Evolutionary conservation across 2,797 vertebrate species (phyloP), one percentile per base, ranked within the genome.

Genomic region (Eulemur albifrons): DNA sequence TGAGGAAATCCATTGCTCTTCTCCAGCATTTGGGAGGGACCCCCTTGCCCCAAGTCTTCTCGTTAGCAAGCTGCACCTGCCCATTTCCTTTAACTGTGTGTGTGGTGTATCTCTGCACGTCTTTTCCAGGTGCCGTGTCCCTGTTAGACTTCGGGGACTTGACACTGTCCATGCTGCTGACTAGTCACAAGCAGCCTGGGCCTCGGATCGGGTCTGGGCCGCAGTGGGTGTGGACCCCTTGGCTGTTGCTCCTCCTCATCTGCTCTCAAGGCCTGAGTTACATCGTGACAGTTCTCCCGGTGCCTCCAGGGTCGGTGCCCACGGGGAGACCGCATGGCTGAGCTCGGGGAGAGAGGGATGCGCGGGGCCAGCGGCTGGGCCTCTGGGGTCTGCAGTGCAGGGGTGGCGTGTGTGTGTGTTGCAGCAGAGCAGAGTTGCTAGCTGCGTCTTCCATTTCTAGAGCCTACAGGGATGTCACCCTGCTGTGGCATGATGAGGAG

Each of bases 1-100:
- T 72, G 57, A 95, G 61, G 67, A 79, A 90, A 79, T 90, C 43
- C 65, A 59, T 52, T 75, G 82, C 72, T 21, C 82, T 79, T 67
- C 59, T 89, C 83, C 43, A 93, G 79, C 82, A 91, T 93, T 94
- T 79, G 76, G 65, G 70, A 87, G 57, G 86, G 20, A 50, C 40
- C 30, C 23, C 35, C 21, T 75, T 35, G 17, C 52, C 48, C 21
- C 20, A 90, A 65, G 67, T 59, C 57, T 88, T 67, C 52, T 65
- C 35, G 63, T 21, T 35, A 27, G 81, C 77, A 52, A 30, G 63
- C 38, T 10, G 57, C 90, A 50, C 57, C 18, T 96, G 40, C 52
- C 18, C 9, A 9, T 20, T 70, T 61, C 13, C 67, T 57, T 61
- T 32, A 65, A 73, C n/a, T 75, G 52, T 75, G 35, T 35, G 23